These are phyloP conservation scores for Glyphotaelius pellucidus DNA, from an alignment of 2,888 invertebrate genomes.

Conservation along the genomic window DNA sequence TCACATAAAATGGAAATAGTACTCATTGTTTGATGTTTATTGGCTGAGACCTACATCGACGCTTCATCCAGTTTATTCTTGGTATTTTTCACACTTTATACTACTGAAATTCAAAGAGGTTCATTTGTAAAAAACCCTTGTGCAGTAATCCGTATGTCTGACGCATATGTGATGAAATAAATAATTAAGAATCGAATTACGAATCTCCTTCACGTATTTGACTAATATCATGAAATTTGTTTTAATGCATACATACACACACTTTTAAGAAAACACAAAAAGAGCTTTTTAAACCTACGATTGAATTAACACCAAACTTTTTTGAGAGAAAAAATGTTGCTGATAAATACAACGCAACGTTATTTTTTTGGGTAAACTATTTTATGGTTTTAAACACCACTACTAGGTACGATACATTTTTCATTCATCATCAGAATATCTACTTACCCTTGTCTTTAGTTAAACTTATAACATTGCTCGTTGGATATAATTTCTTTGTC, in stretches of 20 bases:
- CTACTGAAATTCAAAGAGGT: neutral
- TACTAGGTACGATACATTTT: neutral
- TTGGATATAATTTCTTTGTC: no score
- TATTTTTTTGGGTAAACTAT: no score
- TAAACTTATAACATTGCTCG: no score
- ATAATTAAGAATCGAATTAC: neutral
- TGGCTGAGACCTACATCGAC: conserved; percentile 31
- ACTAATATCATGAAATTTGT: neutral
- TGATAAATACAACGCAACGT: no score
- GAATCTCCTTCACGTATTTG: neutral
- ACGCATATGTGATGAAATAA: neutral
- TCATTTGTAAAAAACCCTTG: neutral
- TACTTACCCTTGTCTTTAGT: no score
- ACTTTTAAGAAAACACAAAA: no score
- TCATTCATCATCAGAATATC: neutral
- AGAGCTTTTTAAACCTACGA: no score
- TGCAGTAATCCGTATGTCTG: neutral
- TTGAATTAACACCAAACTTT: no score
- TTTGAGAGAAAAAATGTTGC: no score
- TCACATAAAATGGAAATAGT: conserved; percentile 45
- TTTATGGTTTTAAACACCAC: neutral
- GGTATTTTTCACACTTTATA: no score
- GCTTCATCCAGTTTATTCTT: conserved; percentile 10
- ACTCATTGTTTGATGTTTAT: conserved; percentile 35
- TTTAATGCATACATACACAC: neutral